Evolutionary conservation across 2,888 invertebrate species (phyloP).

Genomic region (Hoplodrina blanda): DNA sequence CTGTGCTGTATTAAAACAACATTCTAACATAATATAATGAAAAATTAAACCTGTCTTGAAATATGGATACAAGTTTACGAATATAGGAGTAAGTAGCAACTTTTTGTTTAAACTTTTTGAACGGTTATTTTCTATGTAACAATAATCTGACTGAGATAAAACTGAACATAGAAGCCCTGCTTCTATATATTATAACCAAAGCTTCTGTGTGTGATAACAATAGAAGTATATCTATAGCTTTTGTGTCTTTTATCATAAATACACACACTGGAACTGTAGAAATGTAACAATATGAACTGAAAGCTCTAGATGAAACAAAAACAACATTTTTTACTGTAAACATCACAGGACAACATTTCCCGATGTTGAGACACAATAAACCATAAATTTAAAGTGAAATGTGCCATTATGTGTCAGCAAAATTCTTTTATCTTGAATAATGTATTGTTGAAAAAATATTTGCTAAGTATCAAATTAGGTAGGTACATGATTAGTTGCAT

Average conservation of each 20-base stretch:
- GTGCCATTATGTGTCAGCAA: not conserved
- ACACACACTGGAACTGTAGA: not conserved
- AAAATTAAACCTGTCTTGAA: constrained; percentile 36
- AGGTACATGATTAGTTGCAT: constrained; percentile 36
- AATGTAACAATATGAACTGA: constrained; percentile 1
- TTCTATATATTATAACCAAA: constrained; percentile 17
- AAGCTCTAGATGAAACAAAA: constrained; percentile 5
- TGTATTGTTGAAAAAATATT: constrained; percentile 1
- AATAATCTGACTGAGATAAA: constrained; percentile 1
- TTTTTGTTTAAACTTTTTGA: constrained; percentile 47
- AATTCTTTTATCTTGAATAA: not conserved
- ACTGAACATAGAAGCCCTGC: constrained; percentile 9
- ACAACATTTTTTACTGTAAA: constrained; percentile 1
- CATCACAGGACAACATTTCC: constrained; percentile 13
- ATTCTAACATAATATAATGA: constrained; percentile 27
- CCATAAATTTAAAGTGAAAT: not conserved
- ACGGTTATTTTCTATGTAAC: constrained; percentile 43
- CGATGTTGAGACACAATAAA: not conserved
- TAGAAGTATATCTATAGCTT: constrained; percentile 19
- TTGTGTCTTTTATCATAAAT: constrained; percentile 3
- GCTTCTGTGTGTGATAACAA: constrained; percentile 40
- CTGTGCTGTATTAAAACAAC: constrained; percentile 42
- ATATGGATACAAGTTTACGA: constrained; percentile 43
- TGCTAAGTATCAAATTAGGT: constrained; percentile 35
- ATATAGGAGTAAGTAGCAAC: constrained; percentile 57